Conservation (phyloP, 1,140 invertebrate genomes). For the Watersipora subatra region DNA sequence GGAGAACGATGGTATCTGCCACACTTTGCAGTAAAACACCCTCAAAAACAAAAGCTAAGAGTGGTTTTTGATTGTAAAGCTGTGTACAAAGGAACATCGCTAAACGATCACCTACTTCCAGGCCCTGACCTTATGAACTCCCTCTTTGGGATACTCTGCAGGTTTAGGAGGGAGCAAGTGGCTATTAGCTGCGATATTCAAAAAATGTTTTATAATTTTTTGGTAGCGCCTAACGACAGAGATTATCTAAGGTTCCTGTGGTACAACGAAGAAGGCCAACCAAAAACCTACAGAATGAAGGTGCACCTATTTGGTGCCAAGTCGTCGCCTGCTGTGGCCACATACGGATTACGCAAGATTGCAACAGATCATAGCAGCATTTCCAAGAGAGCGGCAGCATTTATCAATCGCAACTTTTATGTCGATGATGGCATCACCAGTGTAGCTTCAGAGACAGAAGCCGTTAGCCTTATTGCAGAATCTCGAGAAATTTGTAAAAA, state of each 20-base stretch:
- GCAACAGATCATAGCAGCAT: not conserved
- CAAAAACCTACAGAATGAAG: conserved; percentile 8
- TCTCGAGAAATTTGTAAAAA: not conserved
- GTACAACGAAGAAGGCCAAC: conserved; percentile 8
- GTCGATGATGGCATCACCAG: conserved; percentile 14
- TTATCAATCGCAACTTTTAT: conserved; percentile 10
- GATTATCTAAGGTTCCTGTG: conserved; percentile 12
- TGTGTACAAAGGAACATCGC: conserved; percentile 6
- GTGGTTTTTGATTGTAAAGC: conserved; percentile 20
- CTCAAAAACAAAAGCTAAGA: too few relatives aligned
- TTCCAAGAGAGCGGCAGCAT: conserved; percentile 4
- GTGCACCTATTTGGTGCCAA: conserved; percentile 8
- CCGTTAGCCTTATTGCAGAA: conserved; percentile 4
- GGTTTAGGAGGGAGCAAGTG: conserved; percentile 10
- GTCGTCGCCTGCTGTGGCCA: conserved; percentile 8
- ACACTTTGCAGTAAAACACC: too few relatives aligned
- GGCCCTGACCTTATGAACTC: conserved; percentile 18
- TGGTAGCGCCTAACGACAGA: conserved; percentile 7
- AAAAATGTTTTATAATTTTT: conserved; percentile 14
- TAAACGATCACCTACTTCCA: conserved; percentile 14
- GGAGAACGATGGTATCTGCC: too few relatives aligned
- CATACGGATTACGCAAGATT: conserved; percentile 5
- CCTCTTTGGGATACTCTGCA: conserved; percentile 8
- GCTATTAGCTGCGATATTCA: conserved; percentile 15
- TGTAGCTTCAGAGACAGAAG: not conserved